These are phyloP conservation scores for Rhagoletis zephyria DNA, from an alignment of 1,140 invertebrate genomes.

Conservation along the genomic window DNA sequence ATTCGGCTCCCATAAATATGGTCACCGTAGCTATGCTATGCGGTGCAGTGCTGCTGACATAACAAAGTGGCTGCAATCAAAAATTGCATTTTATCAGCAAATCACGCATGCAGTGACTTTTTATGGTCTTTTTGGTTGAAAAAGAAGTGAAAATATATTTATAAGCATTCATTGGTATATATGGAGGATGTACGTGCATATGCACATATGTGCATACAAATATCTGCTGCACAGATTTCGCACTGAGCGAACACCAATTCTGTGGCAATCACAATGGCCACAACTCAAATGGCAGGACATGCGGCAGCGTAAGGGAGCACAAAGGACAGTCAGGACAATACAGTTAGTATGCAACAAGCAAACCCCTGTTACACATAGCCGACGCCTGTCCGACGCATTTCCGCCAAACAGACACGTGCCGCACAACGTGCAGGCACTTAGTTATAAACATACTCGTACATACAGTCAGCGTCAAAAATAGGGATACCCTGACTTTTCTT, in stretches of 20 bases:
- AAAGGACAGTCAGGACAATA: not conserved
- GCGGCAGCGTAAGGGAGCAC: not conserved
- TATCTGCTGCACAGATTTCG: not conserved
- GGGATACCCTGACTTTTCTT: too few species aligned
- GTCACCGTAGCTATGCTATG: not conserved
- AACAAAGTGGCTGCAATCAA: not conserved
- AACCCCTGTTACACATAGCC: slow-evolving; percentile 7
- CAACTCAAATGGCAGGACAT: not conserved
- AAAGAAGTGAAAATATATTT: not conserved
- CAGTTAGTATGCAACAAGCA: slow-evolving; percentile 49
- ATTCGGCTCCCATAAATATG: too few species aligned
- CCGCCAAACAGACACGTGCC: slow-evolving; percentile 48
- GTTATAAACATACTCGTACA: too few species aligned
- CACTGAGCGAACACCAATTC: not conserved
- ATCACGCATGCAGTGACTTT: slow-evolving; percentile 40
- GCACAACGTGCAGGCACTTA: slow-evolving; percentile 13
- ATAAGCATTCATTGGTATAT: not conserved
- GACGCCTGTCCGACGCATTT: slow-evolving; percentile 45
- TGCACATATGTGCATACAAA: not conserved
- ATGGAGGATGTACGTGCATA: not conserved
- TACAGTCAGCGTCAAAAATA: too few species aligned
- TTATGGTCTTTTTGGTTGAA: slow-evolving; percentile 9
- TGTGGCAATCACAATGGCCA: slow-evolving; percentile 28
- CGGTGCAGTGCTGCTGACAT: not conserved
- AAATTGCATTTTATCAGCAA: slow-evolving; percentile 35